Conservation (phyloP, 2,797 vertebrate genomes). For the Toxotes lorentzi region DNA sequence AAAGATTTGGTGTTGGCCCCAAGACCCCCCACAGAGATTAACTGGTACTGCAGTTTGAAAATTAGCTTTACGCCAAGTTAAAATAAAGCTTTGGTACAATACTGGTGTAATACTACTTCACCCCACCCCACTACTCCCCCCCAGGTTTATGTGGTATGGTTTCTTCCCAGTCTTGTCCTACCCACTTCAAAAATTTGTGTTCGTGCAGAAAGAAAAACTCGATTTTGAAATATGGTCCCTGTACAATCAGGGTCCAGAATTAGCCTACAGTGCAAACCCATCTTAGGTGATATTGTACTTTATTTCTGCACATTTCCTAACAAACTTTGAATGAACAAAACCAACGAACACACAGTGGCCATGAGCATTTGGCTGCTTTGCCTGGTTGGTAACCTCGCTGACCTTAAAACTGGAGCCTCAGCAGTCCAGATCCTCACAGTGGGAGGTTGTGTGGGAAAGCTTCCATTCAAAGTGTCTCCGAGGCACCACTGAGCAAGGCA, state of each 20-base stretch:
- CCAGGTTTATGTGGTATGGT: too few relatives aligned
- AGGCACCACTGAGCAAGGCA: slow-evolving; percentile 22
- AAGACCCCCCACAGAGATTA: neutral
- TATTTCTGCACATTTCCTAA: neutral
- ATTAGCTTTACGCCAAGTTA: neutral
- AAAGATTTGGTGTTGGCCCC: neutral
- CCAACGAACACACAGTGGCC: neutral
- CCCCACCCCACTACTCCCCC: too few relatives aligned
- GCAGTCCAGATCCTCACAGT: neutral
- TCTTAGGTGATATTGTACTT: neutral
- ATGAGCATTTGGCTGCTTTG: neutral
- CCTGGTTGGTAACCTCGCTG: too few relatives aligned
- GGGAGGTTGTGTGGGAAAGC: slow-evolving; percentile 5
- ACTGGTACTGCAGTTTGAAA: neutral
- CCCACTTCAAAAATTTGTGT: neutral
- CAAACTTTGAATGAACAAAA: slow-evolving; percentile 4
- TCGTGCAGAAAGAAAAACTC: neutral
- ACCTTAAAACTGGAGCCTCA: neutral
- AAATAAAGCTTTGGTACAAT: neutral
- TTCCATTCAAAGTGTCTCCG: neutral
- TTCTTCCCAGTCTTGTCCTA: neutral
- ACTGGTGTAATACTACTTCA: too few relatives aligned
- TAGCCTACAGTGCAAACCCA: neutral
- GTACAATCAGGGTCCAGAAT: neutral
- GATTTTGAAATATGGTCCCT: neutral